Base-by-base conservation (phyloP, 2,888 invertebrate genomes). In the Halictus ligatus region DNA sequence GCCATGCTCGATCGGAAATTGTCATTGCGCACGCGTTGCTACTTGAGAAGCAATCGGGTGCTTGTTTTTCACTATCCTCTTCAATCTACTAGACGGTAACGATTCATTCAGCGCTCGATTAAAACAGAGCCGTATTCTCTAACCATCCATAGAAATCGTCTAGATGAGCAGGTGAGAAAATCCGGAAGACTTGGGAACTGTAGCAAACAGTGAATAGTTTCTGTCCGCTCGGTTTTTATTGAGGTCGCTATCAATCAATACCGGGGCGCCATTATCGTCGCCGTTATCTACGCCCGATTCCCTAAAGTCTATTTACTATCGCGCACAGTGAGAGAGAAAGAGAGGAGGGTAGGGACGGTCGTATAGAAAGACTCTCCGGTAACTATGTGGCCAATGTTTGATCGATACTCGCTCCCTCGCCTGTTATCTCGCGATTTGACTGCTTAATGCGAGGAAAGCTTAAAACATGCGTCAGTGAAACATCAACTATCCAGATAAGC, bases 381-480 rank as follows among this genome's bases (percentile, higher is more conserved):
- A 85, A 75, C 80, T 74, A 83, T 67, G 86, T 40, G 64, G 64
- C 50, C 64, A 76, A 73, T 69, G 90, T 90, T 90, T 90, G 91
- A 89, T 90, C 90, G 89, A 90, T 90, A 90, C 74, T 29, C 18
- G 3, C 69, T 60, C 69, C 82, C 60, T 54, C 58, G 67, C 78
- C 18, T 54, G 88, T 89, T 90, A 81, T 85, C 91, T 86, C 71
- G 81, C 83, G 87, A 87, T 90, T 89, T 80, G 87, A 82, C 81
- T 72, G 84, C 85, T 85, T 90, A 90, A 90, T 85, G 86, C 83
- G 88, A 85, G 90, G 88, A 90, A 91, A 90, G 90, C 86, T 91
- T 90, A 86, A 90, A 88, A 89, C 88, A 76, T 86, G 91, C 91
- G 88, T 90, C 88, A 87, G 90, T 89, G 75, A 91, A 91, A 91